Conservation (phyloP, 2,888 invertebrate genomes). For the Limnephilus lunatus region DNA sequence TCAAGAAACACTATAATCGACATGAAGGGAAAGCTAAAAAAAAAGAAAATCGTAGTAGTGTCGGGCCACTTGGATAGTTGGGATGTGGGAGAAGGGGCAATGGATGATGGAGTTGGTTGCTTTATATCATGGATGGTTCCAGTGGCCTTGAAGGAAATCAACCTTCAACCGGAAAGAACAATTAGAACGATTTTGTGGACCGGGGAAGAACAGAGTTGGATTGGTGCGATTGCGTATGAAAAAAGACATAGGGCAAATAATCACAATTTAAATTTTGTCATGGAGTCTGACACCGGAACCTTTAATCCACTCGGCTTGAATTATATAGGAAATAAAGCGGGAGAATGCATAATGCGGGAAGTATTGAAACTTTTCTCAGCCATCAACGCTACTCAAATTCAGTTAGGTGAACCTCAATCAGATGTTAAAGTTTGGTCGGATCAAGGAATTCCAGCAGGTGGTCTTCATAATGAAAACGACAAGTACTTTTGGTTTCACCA, state of each 20-base stretch:
- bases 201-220: constrained; percentile 81
- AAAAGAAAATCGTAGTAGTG: constrained; percentile 77
- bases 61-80: constrained; percentile 87
- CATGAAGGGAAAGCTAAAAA: constrained; percentile 72
- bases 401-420: constrained; percentile 76
- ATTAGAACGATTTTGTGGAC: constrained; percentile 83
- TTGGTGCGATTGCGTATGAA: constrained; percentile 80
- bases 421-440: constrained; percentile 79
- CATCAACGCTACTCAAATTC: constrained; percentile 78
- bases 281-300: constrained; percentile 82
- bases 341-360: constrained; percentile 79
- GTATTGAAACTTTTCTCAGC: constrained; percentile 77
- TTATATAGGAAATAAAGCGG: constrained; percentile 77
- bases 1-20: constrained; percentile 83
- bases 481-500: constrained; percentile 82
- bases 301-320: constrained; percentile 80
- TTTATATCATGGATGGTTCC: constrained; percentile 84
- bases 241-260: constrained; percentile 73
- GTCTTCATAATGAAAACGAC: constrained; percentile 79
- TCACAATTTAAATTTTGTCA: constrained; percentile 80
- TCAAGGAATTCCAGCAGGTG: constrained; percentile 80
- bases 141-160: constrained; percentile 78
- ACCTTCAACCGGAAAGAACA: constrained; percentile 80
- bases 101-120: constrained; percentile 87
- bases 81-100: constrained; percentile 88